A percentile compares a stretch with the other conserved stretches of the same genome.
Conservation (phyloP, 2,113 vertebrate species). For the Alexandromys fortis region DNA sequence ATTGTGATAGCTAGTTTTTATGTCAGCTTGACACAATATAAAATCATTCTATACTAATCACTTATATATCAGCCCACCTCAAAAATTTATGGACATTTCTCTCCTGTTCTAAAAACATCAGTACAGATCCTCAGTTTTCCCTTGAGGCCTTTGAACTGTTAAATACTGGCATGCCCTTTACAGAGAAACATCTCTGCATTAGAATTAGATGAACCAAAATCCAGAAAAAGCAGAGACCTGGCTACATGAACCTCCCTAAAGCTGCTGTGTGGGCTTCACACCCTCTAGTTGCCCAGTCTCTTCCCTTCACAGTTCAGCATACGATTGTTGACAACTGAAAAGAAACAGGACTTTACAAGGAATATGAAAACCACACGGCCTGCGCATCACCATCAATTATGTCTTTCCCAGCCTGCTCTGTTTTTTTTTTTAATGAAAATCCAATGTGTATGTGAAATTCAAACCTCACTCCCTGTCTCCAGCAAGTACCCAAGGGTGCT, state of each 20-base stretch:
- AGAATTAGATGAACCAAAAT: background rate
- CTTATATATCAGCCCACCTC: background rate
- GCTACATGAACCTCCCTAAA: background rate
- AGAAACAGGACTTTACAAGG: background rate
- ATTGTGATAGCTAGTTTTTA: background rate
- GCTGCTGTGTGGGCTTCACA: rapidly evolving
- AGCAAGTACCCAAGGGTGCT: conserved; percentile 29
- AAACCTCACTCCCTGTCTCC: conserved; percentile 38
- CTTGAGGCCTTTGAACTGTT: background rate
- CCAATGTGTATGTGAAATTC: conserved; percentile 44
- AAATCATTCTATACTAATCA: background rate
- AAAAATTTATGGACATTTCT: background rate
- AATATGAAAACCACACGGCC: background rate
- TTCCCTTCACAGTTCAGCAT: background rate
- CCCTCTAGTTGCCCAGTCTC: background rate
- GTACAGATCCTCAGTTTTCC: background rate
- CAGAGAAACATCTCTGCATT: background rate
- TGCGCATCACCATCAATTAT: background rate
- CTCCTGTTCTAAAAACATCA: background rate
- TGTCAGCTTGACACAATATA: background rate
- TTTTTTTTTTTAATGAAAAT: conserved; percentile 41
- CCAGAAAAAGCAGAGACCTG: background rate
- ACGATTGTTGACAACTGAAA: background rate
- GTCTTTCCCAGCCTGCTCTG: background rate
- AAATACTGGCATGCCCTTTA: background rate